A percentile compares a stretch with the other conserved stretches of the same genome.
These are phyloP conservation scores for Mechanitis mazaeus DNA, from an alignment of 2,888 invertebrate genomes.

Conservation along the genomic window DNA sequence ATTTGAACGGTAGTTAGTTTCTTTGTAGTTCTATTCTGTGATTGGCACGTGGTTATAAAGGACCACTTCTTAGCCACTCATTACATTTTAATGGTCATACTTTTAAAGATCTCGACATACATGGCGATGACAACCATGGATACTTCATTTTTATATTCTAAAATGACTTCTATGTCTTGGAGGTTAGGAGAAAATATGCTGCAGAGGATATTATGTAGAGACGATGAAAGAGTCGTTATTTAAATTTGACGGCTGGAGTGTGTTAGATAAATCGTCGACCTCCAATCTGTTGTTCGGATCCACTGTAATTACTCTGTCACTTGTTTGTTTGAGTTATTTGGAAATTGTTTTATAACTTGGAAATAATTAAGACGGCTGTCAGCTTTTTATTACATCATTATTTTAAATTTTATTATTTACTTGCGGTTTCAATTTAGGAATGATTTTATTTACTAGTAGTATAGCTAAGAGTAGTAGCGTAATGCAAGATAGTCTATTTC, in stretches of 20 bases:
- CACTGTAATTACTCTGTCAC: constrained; percentile 58
- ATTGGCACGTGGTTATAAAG: constrained; percentile 72
- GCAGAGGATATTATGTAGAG: constrained; percentile 28
- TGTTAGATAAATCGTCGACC: constrained; percentile 71
- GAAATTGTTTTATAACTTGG: constrained; percentile 26
- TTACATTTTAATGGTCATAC: constrained; percentile 72
- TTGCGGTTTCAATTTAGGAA: too few relatives aligned
- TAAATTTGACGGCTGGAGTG: constrained; percentile 65
- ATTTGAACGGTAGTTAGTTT: constrained; percentile 69
- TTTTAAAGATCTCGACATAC: constrained; percentile 59
- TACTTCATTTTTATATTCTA: constrained; percentile 19
- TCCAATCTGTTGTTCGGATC: constrained; percentile 66
- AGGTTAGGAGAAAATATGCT: constrained; percentile 22
- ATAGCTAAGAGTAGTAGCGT: too few relatives aligned
- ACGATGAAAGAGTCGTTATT: constrained; percentile 66
- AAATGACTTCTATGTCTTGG: constrained; percentile 29
- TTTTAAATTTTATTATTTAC: too few relatives aligned
- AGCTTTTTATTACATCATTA: background rate
- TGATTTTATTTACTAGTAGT: too few relatives aligned
- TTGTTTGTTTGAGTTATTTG: constrained; percentile 33
- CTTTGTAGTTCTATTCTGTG: constrained; percentile 52
- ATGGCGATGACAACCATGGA: constrained; percentile 42
- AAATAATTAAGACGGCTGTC: constrained; percentile 8
- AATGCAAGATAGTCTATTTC: too few relatives aligned
- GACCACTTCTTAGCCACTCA: constrained; percentile 70